Percentiles rank a stretch among this genome's conserved stretches.
Conservation (phyloP, 2,888 invertebrate species). For the Troides helena region DNA sequence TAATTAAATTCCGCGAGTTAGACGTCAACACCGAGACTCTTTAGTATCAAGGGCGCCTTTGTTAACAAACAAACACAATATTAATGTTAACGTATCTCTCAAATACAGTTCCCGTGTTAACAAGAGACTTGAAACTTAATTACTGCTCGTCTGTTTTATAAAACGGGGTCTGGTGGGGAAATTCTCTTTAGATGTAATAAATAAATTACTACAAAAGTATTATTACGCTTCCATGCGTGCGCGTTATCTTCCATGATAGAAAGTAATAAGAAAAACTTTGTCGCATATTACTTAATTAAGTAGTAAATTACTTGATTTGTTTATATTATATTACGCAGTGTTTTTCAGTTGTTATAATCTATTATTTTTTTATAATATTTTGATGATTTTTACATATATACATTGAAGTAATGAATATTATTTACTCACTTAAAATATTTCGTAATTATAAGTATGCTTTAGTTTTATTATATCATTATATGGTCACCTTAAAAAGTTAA, state of each 20-base stretch:
- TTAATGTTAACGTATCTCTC: constrained; percentile 73
- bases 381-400: too few relatives aligned
- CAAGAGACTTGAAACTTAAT: constrained; percentile 65
- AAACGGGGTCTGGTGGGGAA: constrained; percentile 40
- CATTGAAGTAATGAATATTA: too few relatives aligned
- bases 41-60: constrained; percentile 73
- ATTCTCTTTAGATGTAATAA: constrained; percentile 30
- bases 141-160: constrained; percentile 54
- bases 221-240: neutral
- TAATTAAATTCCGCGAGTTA: constrained; percentile 78
- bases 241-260: neutral
- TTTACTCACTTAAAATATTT: too few relatives aligned
- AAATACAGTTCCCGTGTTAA: constrained; percentile 58
- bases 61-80: constrained; percentile 71
- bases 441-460: too few relatives aligned
- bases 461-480: too few relatives aligned
- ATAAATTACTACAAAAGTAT: constrained; percentile 8
- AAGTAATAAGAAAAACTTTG: neutral
- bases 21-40: constrained; percentile 68
- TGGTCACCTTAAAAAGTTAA: too few relatives aligned
- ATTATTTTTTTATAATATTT: too few relatives aligned
- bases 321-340: too few relatives aligned
- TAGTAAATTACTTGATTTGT: neutral
- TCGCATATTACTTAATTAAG: neutral
- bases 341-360: too few relatives aligned